phyloP scores from a whole-genome alignment of 2,888 invertebrate species.

The Pharmacophagus antenor region DNA sequence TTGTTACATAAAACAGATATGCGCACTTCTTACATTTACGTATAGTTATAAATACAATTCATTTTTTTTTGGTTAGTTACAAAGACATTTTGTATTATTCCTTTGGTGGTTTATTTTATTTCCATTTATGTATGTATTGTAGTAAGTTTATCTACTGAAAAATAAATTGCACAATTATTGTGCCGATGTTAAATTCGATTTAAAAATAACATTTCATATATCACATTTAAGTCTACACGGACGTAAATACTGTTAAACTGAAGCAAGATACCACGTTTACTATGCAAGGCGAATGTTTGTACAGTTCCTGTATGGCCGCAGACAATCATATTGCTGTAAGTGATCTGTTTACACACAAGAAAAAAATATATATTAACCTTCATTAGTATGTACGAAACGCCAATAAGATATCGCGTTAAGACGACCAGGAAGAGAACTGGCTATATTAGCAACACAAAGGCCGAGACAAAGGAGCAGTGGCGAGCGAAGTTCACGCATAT shows the following conservation, averaged over 20 bases:
- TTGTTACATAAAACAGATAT: constrained; percentile 22
- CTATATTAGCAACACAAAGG: constrained; percentile 54
- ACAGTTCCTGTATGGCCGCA: constrained; percentile 2
- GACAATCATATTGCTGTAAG: constrained; percentile 17
- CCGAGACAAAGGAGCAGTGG: constrained; percentile 62
- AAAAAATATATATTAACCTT: constrained; percentile 27
- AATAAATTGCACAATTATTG: not conserved
- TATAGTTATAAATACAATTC: constrained; percentile 14
- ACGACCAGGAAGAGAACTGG: constrained; percentile 54
- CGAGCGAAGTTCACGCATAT: constrained; percentile 68
- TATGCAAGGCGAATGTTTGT: not conserved
- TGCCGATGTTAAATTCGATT: not conserved
- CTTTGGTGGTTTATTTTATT: too few relatives aligned
- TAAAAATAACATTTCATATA: not conserved
- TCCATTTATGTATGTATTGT: not conserved
- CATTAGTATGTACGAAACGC: constrained; percentile 33
- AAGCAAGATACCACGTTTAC: constrained; percentile 1
- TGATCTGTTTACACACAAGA: constrained; percentile 18
- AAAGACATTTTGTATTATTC: not conserved
- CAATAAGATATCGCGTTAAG: constrained; percentile 40
- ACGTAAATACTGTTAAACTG: not conserved
- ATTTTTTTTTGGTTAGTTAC: not conserved
- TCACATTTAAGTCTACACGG: not conserved
- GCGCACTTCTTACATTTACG: constrained; percentile 7
- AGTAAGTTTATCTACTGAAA: not conserved